A percentile compares a stretch with the other conserved stretches of the same genome.
phyloP scores from a whole-genome alignment of 1,140 invertebrate genomes.

The Acromyrmex heyeri region DNA sequence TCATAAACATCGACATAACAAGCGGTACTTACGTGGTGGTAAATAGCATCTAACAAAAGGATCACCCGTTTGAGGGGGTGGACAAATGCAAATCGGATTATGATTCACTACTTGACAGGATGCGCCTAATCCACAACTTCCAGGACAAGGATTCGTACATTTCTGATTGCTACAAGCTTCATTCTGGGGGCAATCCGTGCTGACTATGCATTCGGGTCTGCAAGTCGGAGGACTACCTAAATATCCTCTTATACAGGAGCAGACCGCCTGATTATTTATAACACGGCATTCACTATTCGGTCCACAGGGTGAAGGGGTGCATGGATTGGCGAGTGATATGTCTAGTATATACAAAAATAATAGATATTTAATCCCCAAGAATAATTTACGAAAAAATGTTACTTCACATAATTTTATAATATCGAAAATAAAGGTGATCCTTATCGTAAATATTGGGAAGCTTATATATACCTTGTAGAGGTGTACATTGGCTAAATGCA shows the following conservation, averaged over 20 bases:
- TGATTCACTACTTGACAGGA: constrained; percentile 88
- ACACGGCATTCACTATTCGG: constrained; percentile 89
- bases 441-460: too few species aligned
- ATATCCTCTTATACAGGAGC: constrained; percentile 89
- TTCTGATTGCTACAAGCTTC: constrained; percentile 89
- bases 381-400: background rate
- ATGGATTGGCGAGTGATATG: constrained; percentile 86
- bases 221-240: constrained; percentile 89
- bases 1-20: constrained; percentile 81
- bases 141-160: constrained; percentile 90
- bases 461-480: constrained; percentile 63
- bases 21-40: constrained; percentile 78
- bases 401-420: background rate
- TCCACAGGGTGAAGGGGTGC: constrained; percentile 88
- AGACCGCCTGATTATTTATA: constrained; percentile 87
- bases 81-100: constrained; percentile 86
- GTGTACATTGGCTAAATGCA: constrained; percentile 83
- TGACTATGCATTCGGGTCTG: constrained; percentile 89
- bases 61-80: constrained; percentile 84
- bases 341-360: constrained; percentile 61
- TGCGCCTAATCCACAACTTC: constrained; percentile 88
- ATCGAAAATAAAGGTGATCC: too few species aligned
- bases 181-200: constrained; percentile 89
- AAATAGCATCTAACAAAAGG: constrained; percentile 85
- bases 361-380: background rate